Percentiles rank a stretch among this genome's conserved stretches.
phyloP scores from a whole-genome alignment of 2,113 vertebrate species.

The Neofelis nebulosa region DNA sequence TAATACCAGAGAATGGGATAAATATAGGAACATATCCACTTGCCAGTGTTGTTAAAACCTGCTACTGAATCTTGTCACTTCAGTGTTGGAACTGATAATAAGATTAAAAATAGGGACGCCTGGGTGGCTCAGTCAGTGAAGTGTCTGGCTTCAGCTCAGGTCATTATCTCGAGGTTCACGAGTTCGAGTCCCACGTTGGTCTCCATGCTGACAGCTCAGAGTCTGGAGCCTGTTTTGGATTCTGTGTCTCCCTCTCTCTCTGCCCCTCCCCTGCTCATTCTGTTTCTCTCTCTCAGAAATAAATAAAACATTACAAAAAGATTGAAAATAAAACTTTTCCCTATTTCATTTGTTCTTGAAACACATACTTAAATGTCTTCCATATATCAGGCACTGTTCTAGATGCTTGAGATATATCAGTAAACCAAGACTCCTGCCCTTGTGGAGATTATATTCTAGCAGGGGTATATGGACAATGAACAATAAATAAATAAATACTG shows the following conservation, averaged over 20 bases:
- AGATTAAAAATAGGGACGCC: background rate
- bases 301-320: too few species aligned
- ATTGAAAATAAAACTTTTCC: background rate
- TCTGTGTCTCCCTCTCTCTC: too few species aligned
- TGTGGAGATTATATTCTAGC: background rate
- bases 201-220: too few species aligned
- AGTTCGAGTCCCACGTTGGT: too few species aligned
- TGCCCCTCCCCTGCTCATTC: too few species aligned
- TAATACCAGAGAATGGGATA: background rate
- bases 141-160: too few species aligned
- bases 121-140: too few species aligned
- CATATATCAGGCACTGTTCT: background rate
- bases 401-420: background rate
- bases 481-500: background rate
- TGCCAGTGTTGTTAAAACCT: background rate
- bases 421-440: background rate
- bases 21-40: background rate
- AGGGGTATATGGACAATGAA: background rate
- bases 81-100: background rate
- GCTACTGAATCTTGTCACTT: background rate
- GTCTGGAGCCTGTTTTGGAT: too few species aligned
- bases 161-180: too few species aligned
- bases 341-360: background rate
- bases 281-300: too few species aligned
- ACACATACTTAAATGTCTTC: background rate